Conservation (phyloP, 2,888 invertebrate genomes). For the Agapostemon virescens region DNA sequence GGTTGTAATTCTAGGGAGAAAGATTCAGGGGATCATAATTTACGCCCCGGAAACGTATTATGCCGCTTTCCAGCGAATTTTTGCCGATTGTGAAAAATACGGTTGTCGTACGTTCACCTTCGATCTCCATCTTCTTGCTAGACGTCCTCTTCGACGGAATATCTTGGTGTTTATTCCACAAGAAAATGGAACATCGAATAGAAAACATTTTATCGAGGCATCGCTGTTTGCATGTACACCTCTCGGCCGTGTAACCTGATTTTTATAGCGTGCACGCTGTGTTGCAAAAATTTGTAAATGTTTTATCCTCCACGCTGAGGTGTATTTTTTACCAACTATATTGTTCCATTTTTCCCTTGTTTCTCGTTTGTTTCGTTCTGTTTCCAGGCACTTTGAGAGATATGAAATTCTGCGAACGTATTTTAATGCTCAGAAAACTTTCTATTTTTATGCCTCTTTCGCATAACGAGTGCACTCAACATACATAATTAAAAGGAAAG, state of each 20-base stretch:
- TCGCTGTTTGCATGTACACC: neutral
- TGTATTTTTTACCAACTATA: neutral
- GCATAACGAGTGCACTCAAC: neutral
- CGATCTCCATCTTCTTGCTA: neutral
- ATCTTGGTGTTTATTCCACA: neutral
- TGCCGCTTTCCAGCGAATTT: neutral
- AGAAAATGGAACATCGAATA: neutral
- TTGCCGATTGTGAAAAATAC: neutral
- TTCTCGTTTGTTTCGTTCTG: neutral
- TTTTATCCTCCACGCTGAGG: neutral
- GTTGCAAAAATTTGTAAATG: neutral
- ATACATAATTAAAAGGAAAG: no score
- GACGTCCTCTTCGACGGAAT: neutral
- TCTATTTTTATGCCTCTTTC: neutral
- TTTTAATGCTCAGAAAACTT: neutral
- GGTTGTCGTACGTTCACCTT: neutral
- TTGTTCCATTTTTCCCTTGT: neutral
- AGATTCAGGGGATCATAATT: neutral
- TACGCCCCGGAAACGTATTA: neutral
- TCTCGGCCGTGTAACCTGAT: neutral
- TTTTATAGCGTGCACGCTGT: neutral
- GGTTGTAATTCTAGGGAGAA: constrained; percentile 9
- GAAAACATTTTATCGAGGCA: neutral
- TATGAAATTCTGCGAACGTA: no score
- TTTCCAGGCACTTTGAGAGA: neutral